Conservation (phyloP, 1,140 invertebrate species). For the Gryllus bimaculatus region DNA sequence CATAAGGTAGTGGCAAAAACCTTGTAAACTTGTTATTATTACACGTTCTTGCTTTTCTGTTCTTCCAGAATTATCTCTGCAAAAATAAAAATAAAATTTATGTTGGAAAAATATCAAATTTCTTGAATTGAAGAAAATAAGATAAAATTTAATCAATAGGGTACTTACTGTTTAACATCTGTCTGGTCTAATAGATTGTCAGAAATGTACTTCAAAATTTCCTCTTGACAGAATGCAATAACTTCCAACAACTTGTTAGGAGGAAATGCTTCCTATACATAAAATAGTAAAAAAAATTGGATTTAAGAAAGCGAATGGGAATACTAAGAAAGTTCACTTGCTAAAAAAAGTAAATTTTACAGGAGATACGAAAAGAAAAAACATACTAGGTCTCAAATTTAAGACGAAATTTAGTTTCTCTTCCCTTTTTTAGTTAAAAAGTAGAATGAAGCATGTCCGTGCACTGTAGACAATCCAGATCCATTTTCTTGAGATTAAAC, state of each 20-base stretch:
- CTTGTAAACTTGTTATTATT: not conserved
- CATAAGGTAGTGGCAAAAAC: not conserved
- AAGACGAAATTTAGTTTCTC: too few species aligned
- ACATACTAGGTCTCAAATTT: too few species aligned
- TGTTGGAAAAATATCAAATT: not conserved
- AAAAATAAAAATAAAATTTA: not conserved
- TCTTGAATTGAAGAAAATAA: not conserved
- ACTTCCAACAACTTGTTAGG: conserved; percentile 57
- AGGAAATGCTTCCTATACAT: conserved; percentile 54
- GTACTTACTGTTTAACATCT: conserved; percentile 51
- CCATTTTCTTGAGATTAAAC: too few species aligned
- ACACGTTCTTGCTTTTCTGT: not conserved
- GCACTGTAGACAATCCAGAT: too few species aligned
- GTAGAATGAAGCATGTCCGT: too few species aligned
- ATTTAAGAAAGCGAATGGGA: not conserved
- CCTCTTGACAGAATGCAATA: conserved; percentile 62
- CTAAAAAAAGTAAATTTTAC: too few species aligned
- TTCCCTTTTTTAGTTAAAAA: too few species aligned
- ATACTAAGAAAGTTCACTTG: too few species aligned
- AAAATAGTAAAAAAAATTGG: conserved; percentile 19
- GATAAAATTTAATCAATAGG: conserved; percentile 18
- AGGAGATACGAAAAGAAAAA: too few species aligned
- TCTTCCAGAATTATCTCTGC: not conserved
- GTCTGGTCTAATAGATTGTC: conserved; percentile 61
- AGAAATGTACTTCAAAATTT: conserved; percentile 61